Evolutionary conservation across 2,888 invertebrate genomes (phyloP).

Genomic region (Timema cristinae): DNA sequence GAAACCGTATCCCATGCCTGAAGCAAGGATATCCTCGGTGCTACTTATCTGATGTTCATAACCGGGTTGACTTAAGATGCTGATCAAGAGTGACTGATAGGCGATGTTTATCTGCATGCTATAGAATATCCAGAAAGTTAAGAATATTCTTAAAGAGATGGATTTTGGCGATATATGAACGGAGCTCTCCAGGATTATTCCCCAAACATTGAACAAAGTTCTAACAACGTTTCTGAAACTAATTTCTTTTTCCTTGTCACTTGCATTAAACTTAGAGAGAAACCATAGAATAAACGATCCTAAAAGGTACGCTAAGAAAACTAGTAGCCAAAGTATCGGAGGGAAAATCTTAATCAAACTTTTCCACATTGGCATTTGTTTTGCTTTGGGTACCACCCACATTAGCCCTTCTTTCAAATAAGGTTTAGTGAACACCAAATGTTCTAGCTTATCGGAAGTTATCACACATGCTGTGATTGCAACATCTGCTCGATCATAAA

Average conservation of each 20-base stretch:
- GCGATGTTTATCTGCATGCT: conserved; percentile 18
- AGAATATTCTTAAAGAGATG: neutral
- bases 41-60: conserved; percentile 10
- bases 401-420: neutral
- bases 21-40: conserved; percentile 17
- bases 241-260: too few relatives aligned
- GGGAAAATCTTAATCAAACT: conserved; percentile 3
- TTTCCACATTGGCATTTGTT: neutral
- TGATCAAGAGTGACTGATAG: conserved; percentile 19
- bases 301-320: neutral
- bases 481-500: neutral
- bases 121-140: conserved; percentile 7
- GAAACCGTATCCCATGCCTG: conserved; percentile 17
- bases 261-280: neutral
- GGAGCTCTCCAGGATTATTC: neutral
- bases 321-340: neutral
- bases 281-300: neutral
- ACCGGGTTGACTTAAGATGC: conserved; percentile 18
- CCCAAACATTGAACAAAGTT: neutral
- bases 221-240: too few relatives aligned
- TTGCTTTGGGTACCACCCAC: neutral
- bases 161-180: neutral
- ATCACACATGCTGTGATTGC: neutral
- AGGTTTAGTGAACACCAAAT: neutral
- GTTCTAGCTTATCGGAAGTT: neutral